A percentile compares a stretch with the other conserved stretches of the same genome.
These are phyloP conservation scores for Xiphorhynchus elegans DNA, from an alignment of 2,113 vertebrate genomes.

Conservation along the genomic window DNA sequence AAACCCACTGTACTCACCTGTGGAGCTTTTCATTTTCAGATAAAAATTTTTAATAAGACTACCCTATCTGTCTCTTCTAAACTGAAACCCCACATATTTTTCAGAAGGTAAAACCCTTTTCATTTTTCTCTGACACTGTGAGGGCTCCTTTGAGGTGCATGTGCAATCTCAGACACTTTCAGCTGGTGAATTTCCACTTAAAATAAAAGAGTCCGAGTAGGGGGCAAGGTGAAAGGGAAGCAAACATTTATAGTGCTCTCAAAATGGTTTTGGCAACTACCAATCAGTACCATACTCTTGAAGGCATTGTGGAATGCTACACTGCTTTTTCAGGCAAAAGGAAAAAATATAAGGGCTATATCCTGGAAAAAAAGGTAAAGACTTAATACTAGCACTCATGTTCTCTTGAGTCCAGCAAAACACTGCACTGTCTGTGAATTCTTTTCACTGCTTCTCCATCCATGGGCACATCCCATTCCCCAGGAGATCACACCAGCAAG, in stretches of 20 bases:
- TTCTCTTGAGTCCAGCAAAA: slow-evolving; percentile 82
- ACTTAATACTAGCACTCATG: slow-evolving; percentile 57
- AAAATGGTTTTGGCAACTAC: neutral
- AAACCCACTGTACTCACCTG: neutral
- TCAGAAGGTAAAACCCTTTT: neutral
- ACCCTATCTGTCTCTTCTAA: neutral
- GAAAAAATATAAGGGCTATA: neutral
- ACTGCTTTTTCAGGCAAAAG: neutral
- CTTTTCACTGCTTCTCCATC: slow-evolving; percentile 79
- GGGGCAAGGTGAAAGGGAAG: neutral
- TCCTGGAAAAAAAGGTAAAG: neutral
- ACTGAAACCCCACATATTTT: neutral
- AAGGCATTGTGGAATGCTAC: neutral
- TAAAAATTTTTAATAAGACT: neutral
- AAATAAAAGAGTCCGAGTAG: neutral
- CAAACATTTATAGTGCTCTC: neutral
- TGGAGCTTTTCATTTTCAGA: slow-evolving; percentile 46
- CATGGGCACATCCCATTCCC: slow-evolving; percentile 87
- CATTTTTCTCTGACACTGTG: neutral
- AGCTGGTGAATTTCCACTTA: neutral
- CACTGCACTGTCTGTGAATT: slow-evolving; percentile 81
- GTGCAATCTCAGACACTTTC: neutral
- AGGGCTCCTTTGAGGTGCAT: rapidly evolving
- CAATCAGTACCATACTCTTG: neutral
- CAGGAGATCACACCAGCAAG: slow-evolving; percentile 86